phyloP scores from a whole-genome alignment of 2,888 invertebrate species.

The Allacma fusca region DNA sequence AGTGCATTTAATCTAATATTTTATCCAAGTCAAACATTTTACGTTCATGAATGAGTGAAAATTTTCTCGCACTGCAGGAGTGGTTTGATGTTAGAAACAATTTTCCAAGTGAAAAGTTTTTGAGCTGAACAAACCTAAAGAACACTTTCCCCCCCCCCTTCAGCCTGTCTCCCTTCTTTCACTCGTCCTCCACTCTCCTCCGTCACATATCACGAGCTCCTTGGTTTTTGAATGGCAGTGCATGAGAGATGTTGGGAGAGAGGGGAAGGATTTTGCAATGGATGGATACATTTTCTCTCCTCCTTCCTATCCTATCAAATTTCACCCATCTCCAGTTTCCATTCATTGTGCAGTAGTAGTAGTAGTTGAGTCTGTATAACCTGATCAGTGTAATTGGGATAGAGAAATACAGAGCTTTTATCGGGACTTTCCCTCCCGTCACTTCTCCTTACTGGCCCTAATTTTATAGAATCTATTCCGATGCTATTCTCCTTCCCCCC shows the following conservation, averaged over 20 bases:
- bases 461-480: not conserved
- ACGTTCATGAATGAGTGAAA: not conserved
- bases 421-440: constrained; percentile 5
- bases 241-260: not conserved
- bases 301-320: not conserved
- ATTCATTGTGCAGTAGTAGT: not conserved
- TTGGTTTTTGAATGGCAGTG: not conserved
- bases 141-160: not conserved
- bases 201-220: not conserved
- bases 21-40: constrained; percentile 11
- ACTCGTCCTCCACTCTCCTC: no score
- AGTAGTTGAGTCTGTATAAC: not conserved
- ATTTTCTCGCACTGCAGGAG: not conserved
- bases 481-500: not conserved
- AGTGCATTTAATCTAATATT: constrained; percentile 3
- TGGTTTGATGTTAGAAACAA: constrained; percentile 12
- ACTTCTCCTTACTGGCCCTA: not conserved
- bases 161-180: not conserved
- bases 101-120: constrained; percentile 24
- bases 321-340: constrained; percentile 2
- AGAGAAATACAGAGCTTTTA: constrained; percentile 2
- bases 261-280: not conserved
- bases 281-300: not conserved
- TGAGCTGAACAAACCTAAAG: not conserved
- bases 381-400: constrained; percentile 1